phyloP scores from a whole-genome alignment of 2,888 invertebrate genomes.

The Xestia c-nigrum region DNA sequence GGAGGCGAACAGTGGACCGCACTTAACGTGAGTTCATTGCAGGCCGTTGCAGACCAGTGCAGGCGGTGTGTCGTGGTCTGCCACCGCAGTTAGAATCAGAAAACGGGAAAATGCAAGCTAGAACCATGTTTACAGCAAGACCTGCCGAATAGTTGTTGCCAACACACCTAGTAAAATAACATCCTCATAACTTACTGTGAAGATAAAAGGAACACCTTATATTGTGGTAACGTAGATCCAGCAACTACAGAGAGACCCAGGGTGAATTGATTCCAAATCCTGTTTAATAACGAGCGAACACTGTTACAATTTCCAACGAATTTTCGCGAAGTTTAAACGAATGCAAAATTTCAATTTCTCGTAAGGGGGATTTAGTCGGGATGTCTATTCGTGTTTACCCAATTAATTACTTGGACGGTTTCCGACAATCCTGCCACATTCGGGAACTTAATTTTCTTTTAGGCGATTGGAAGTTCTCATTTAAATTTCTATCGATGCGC shows the following conservation, averaged over 20 bases:
- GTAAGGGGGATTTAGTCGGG: slow-evolving; percentile 65
- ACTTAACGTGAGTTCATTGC: slow-evolving; percentile 24
- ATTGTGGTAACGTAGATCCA: neutral
- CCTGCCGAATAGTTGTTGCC: neutral
- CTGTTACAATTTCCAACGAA: slow-evolving; percentile 41
- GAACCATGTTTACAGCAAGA: neutral
- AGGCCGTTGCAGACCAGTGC: neutral
- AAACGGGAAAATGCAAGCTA: too few species aligned
- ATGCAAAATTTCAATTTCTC: slow-evolving; percentile 63
- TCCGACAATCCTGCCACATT: slow-evolving; percentile 75
- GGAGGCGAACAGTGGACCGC: slow-evolving; percentile 1
- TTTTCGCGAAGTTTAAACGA: slow-evolving; percentile 57
- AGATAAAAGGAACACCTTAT: neutral
- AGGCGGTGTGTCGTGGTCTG: neutral
- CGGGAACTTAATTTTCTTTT: slow-evolving; percentile 83
- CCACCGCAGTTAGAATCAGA: too few species aligned
- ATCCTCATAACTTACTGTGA: neutral
- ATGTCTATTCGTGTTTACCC: slow-evolving; percentile 76
- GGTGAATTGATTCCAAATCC: slow-evolving; percentile 13
- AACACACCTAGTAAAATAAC: neutral
- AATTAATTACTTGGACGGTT: slow-evolving; percentile 79
- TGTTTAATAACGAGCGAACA: slow-evolving; percentile 30
- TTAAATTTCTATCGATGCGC: slow-evolving; percentile 79
- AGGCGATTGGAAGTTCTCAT: slow-evolving; percentile 77
- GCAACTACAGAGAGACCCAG: neutral